A percentile compares a stretch with the other conserved stretches of the same genome.
Conservation (phyloP, 1,140 invertebrate species). For the Solenopsis invicta region DNA sequence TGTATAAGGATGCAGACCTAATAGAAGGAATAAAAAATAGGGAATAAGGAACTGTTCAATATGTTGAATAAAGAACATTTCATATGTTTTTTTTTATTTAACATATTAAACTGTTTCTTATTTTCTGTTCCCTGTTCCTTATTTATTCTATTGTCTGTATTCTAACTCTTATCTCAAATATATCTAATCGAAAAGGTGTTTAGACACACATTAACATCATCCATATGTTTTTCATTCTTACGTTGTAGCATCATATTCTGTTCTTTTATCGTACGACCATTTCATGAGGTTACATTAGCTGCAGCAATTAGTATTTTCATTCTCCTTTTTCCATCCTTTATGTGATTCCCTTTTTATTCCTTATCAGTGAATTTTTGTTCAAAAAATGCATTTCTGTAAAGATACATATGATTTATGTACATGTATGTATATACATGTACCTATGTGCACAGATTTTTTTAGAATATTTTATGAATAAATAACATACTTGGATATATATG, state of each 20-base stretch:
- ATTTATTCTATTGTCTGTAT: too few relatives aligned
- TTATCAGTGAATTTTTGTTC: constrained; percentile 17
- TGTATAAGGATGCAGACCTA: neutral
- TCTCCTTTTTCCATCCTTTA: constrained; percentile 22
- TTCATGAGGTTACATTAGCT: constrained; percentile 37
- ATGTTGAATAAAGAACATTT: too few relatives aligned
- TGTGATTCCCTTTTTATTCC: constrained; percentile 29
- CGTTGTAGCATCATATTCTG: constrained; percentile 73
- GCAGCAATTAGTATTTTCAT: constrained; percentile 51
- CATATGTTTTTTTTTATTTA: too few relatives aligned
- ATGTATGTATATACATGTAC: neutral
- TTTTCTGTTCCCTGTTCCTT: too few relatives aligned
- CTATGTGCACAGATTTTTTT: neutral
- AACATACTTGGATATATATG: neutral
- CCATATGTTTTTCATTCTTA: constrained; percentile 76
- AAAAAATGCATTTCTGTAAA: neutral
- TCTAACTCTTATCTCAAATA: constrained; percentile 58
- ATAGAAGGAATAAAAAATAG: too few relatives aligned
- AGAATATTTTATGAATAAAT: neutral
- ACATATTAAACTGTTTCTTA: too few relatives aligned
- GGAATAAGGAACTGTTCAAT: too few relatives aligned
- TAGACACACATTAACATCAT: constrained; percentile 78
- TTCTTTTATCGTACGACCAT: constrained; percentile 52
- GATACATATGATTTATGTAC: neutral
- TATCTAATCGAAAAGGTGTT: constrained; percentile 65